These are phyloP conservation scores for Psix sp. DNA, from an alignment of 1,140 invertebrate species.

Conservation along the genomic window DNA sequence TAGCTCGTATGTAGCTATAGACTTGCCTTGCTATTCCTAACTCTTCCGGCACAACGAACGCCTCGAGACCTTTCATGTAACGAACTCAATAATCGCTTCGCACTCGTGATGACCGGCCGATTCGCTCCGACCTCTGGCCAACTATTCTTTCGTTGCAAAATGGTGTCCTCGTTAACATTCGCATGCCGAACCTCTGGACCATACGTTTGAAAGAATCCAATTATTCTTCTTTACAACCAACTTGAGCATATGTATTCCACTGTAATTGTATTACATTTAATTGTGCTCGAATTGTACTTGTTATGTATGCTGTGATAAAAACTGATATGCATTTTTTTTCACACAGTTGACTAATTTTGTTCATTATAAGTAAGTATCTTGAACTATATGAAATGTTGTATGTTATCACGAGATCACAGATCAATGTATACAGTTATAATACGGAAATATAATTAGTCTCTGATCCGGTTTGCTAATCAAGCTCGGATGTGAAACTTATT, in stretches of 20 bases:
- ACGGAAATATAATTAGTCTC: conserved; percentile 52
- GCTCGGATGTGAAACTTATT: conserved; percentile 44
- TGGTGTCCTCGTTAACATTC: conserved; percentile 65
- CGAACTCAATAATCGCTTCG: conserved; percentile 68
- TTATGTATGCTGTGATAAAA: no score
- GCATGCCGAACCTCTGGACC: conserved; percentile 17
- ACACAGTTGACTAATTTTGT: no score
- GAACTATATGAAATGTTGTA: no score
- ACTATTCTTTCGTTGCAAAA: conserved; percentile 65
- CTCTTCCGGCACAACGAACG: conserved; percentile 66
- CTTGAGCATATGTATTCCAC: conserved; percentile 32
- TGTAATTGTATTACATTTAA: conserved; percentile 35
- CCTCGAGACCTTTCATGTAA: conserved; percentile 64
- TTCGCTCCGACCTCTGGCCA: conserved; percentile 65
- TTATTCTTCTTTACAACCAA: conserved; percentile 39
- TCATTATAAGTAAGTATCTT: no score
- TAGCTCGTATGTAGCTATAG: conserved; percentile 46
- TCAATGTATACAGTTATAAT: conserved; percentile 37
- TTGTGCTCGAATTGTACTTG: no score
- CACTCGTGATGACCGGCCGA: conserved; percentile 62
- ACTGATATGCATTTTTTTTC: no score
- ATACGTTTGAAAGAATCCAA: conserved; percentile 39
- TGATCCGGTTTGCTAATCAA: conserved; percentile 54
- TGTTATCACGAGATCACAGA: conserved; percentile 25
- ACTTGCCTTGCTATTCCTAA: conserved; percentile 57